Percentiles rank a stretch among this genome's conserved stretches.
Conservation (phyloP, 2,113 vertebrate species). For the Lethenteron reissneri region DNA sequence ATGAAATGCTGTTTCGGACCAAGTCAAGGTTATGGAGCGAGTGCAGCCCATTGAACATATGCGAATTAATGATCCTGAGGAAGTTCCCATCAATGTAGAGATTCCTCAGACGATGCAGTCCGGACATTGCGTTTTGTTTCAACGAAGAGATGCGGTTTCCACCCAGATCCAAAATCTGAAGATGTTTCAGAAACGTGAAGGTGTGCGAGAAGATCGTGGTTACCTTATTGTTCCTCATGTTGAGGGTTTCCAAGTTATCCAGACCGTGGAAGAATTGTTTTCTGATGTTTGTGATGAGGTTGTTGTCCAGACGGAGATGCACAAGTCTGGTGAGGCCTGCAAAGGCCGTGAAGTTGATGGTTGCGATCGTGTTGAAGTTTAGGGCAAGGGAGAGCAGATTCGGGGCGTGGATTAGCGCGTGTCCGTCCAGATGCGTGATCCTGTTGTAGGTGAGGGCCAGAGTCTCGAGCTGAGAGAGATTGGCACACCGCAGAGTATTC, state of each 20-base stretch:
- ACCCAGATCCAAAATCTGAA: constrained; percentile 35
- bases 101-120: constrained; percentile 23
- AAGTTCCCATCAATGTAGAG: constrained; percentile 42
- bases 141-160: constrained; percentile 34
- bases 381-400: constrained; percentile 21
- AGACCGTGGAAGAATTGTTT: constrained; percentile 23
- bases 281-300: constrained; percentile 36
- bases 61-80: constrained; percentile 15
- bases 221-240: constrained; percentile 41
- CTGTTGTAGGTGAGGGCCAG: constrained; percentile 35
- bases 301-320: constrained; percentile 41
- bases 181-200: constrained; percentile 20
- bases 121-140: constrained; percentile 19
- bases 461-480: constrained; percentile 15
- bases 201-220: constrained; percentile 27
- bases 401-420: constrained; percentile 26
- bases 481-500: rapidly evolving
- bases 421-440: constrained; percentile 15
- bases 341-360: constrained; percentile 21
- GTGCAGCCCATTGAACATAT: constrained; percentile 8
- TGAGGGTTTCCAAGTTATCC: constrained; percentile 25
- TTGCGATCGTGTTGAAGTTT: constrained; percentile 39
- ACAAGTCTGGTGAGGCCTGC: constrained; percentile 20
- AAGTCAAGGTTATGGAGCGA: constrained; percentile 17
- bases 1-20: constrained; percentile 14